Percentiles rank a stretch among this genome's conserved stretches.
phyloP scores from a whole-genome alignment of 2,797 vertebrate genomes.

The Lophius americanus region DNA sequence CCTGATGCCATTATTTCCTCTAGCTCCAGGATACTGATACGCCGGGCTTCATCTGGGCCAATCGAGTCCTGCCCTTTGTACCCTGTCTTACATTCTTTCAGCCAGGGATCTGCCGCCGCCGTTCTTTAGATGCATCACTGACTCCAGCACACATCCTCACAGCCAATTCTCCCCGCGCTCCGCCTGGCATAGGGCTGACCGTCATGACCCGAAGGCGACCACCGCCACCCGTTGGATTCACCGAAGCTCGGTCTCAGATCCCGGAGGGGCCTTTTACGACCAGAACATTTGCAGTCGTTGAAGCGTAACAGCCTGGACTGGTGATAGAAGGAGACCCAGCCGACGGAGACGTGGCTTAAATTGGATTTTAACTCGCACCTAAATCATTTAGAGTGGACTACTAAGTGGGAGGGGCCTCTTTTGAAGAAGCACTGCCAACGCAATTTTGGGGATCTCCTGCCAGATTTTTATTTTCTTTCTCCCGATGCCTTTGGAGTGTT shows the following conservation, averaged over 20 bases:
- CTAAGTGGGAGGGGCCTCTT: background rate
- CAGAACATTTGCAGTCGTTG: slow-evolving; percentile 13
- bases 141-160: slow-evolving; percentile 10
- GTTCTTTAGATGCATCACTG: slow-evolving; percentile 31
- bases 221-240: slow-evolving; percentile 11
- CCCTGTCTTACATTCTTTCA: background rate
- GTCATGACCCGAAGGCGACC: slow-evolving; percentile 38
- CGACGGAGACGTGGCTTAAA: slow-evolving; percentile 5
- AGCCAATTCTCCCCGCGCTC: slow-evolving; percentile 21
- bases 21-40: slow-evolving; percentile 6
- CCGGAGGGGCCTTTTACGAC: slow-evolving; percentile 21
- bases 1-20: background rate
- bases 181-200: slow-evolving; percentile 27
- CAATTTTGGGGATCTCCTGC: too few relatives aligned
- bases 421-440: too few relatives aligned
- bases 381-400: too few relatives aligned
- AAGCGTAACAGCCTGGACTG: slow-evolving; percentile 2
- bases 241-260: slow-evolving; percentile 17
- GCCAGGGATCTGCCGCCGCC: slow-evolving; percentile 25
- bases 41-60: background rate
- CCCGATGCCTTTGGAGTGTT: background rate
- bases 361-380: slow-evolving; percentile 1
- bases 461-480: too few relatives aligned
- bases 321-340: slow-evolving; percentile 2
- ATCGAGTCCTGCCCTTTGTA: background rate